These are phyloP conservation scores for Hoplodrina ambigua DNA, from an alignment of 2,888 invertebrate species.

Conservation along the genomic window DNA sequence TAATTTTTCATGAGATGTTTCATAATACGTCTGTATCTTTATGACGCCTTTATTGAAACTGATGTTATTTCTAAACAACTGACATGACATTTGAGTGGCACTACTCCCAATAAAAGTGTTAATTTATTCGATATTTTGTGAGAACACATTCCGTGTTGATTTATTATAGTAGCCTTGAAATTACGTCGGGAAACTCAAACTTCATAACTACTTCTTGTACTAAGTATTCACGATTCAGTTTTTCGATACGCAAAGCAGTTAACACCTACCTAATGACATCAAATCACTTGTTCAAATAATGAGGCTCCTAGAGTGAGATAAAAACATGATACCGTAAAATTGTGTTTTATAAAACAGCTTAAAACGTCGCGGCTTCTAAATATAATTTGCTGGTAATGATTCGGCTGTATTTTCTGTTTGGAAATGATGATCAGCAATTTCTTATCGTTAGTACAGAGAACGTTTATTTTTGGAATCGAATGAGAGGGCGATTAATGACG, in stretches of 20 bases:
- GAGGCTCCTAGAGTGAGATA: slow-evolving; percentile 51
- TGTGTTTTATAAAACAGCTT: slow-evolving; percentile 12
- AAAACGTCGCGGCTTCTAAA: slow-evolving; percentile 23
- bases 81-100: slow-evolving; percentile 47
- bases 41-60: slow-evolving; percentile 20
- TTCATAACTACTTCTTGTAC: not conserved
- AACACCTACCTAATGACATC: slow-evolving; percentile 68
- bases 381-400: slow-evolving; percentile 29
- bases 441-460: not conserved
- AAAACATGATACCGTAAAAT: slow-evolving; percentile 16
- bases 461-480: slow-evolving; percentile 8
- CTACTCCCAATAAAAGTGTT: slow-evolving; percentile 41
- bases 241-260: slow-evolving; percentile 63
- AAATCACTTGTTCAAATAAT: slow-evolving; percentile 68
- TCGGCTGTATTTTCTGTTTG: slow-evolving; percentile 7
- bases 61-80: slow-evolving; percentile 25
- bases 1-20: slow-evolving; percentile 20
- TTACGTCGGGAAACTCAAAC: slow-evolving; percentile 44
- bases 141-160: slow-evolving; percentile 35
- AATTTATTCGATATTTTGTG: slow-evolving; percentile 52
- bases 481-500: not conserved
- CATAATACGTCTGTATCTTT: not conserved
- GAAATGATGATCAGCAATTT: slow-evolving; percentile 37
- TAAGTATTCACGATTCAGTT: slow-evolving; percentile 48
- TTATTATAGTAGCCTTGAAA: slow-evolving; percentile 63